Conservation (phyloP, 1,140 invertebrate genomes). For the Diorhabda elongata region DNA sequence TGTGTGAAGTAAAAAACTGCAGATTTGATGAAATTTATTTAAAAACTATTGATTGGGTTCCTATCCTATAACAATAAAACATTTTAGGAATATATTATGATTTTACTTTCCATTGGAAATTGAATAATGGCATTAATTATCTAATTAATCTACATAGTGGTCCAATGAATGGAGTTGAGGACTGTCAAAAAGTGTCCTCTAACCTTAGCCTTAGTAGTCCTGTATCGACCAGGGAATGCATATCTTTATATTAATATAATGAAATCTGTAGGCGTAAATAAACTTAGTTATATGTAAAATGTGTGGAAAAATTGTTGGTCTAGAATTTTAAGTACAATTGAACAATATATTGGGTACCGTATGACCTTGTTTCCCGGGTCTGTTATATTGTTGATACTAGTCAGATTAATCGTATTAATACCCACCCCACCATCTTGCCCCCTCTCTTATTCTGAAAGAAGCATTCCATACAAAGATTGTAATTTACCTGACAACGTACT, state of each 20-base stretch:
- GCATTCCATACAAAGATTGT: slow-evolving; percentile 50
- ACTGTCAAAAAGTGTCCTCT: slow-evolving; percentile 19
- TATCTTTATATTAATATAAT: slow-evolving; percentile 44
- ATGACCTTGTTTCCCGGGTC: slow-evolving; percentile 20
- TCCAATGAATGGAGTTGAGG: neutral
- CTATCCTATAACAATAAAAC: no score
- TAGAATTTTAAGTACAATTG: slow-evolving; percentile 43
- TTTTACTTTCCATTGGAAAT: no score
- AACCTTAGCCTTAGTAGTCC: slow-evolving; percentile 40
- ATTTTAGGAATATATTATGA: no score
- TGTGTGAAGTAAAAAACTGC: no score
- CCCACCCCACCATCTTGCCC: slow-evolving; percentile 46
- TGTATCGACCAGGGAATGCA: slow-evolving; percentile 44
- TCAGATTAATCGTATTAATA: slow-evolving; percentile 43
- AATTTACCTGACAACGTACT: slow-evolving; percentile 50
- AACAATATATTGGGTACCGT: slow-evolving; percentile 32
- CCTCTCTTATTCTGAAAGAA: slow-evolving; percentile 42
- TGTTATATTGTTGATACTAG: slow-evolving; percentile 46
- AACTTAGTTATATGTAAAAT: slow-evolving; percentile 45
- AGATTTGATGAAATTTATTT: no score
- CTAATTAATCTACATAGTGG: no score
- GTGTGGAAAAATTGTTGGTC: slow-evolving; percentile 44
- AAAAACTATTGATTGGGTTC: no score
- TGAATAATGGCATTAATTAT: no score
- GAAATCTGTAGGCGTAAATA: slow-evolving; percentile 37